phyloP scores from a whole-genome alignment of 2,888 invertebrate genomes.

The Lepas anatifera region DNA sequence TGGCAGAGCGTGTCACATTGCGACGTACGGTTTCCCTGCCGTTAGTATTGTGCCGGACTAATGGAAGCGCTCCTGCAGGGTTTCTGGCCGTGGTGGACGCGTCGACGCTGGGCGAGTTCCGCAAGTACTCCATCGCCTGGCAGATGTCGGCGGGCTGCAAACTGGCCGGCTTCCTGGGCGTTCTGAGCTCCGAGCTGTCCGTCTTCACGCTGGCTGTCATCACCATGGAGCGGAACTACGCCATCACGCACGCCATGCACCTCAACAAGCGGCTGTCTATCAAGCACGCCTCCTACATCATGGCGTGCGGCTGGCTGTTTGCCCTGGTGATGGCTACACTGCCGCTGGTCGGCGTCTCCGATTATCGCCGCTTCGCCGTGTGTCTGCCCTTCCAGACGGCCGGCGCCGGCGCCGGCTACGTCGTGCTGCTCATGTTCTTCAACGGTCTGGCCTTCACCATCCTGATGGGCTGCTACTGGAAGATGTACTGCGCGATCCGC shows the following conservation, averaged over 20 bases:
- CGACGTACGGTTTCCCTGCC: too few relatives aligned
- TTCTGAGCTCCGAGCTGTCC: slow-evolving; percentile 82
- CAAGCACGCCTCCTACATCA: slow-evolving; percentile 79
- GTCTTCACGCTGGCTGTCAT: slow-evolving; percentile 94
- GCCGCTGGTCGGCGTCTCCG: slow-evolving; percentile 81
- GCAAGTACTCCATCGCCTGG: slow-evolving; percentile 93
- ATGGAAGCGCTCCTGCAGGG: slow-evolving; percentile 48
- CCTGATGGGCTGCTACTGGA: slow-evolving; percentile 87
- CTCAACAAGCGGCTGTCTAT: slow-evolving; percentile 81
- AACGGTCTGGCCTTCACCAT: slow-evolving; percentile 90
- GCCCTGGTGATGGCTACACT: slow-evolving; percentile 73
- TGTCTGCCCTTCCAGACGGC: slow-evolving; percentile 90
- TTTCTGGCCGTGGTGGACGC: slow-evolving; percentile 92
- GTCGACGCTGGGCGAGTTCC: slow-evolving; percentile 87
- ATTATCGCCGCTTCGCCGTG: slow-evolving; percentile 91
- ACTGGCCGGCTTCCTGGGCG: slow-evolving; percentile 87
- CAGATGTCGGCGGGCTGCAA: slow-evolving; percentile 90
- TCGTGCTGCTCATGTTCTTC: slow-evolving; percentile 75
- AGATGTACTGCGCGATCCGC: slow-evolving; percentile 96
- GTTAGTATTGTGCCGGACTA: too few relatives aligned
- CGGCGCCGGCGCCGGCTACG: slow-evolving; percentile 67
- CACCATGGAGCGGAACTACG: slow-evolving; percentile 88
- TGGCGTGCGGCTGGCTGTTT: slow-evolving; percentile 87
- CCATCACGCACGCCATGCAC: slow-evolving; percentile 96
- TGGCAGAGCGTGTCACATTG: too few relatives aligned